phyloP scores from a whole-genome alignment of 1,140 invertebrate genomes.

The Lasioglossum albipes region DNA sequence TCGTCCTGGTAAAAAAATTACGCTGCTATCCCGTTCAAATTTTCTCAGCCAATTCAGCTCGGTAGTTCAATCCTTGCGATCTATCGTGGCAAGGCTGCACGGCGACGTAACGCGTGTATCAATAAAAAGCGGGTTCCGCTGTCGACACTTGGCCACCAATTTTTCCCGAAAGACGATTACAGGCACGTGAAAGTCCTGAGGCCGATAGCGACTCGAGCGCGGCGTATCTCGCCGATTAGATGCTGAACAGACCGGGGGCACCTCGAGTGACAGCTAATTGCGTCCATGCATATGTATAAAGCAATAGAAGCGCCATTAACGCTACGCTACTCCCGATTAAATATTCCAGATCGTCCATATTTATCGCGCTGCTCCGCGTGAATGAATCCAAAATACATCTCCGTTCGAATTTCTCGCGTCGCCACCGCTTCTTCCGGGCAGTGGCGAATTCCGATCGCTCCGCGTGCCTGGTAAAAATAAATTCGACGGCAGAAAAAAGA shows the following conservation, averaged over 20 bases:
- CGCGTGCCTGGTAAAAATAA: constrained; percentile 1
- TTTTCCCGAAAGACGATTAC: neutral
- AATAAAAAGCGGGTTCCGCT: no score
- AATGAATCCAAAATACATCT: constrained; percentile 11
- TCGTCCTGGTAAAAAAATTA: no score
- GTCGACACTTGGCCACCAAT: neutral
- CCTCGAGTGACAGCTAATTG: constrained; percentile 36
- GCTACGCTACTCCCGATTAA: constrained; percentile 17
- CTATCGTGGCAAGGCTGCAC: no score
- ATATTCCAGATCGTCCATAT: constrained; percentile 29
- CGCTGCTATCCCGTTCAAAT: no score
- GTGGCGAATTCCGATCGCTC: neutral
- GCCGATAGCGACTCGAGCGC: neutral
- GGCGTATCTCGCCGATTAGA: constrained; percentile 10
- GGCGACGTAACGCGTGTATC: no score
- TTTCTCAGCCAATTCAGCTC: no score
- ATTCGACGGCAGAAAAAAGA: neutral
- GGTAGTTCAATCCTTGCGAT: no score
- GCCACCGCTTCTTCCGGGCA: no score
- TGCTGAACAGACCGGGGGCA: neutral
- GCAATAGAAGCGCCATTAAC: constrained; percentile 26
- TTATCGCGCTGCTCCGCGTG: neutral
- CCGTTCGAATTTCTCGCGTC: neutral
- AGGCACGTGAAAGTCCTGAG: neutral
- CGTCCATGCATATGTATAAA: constrained; percentile 42